phyloP scores from a whole-genome alignment of 2,113 vertebrate species.

The Procavia capensis region DNA sequence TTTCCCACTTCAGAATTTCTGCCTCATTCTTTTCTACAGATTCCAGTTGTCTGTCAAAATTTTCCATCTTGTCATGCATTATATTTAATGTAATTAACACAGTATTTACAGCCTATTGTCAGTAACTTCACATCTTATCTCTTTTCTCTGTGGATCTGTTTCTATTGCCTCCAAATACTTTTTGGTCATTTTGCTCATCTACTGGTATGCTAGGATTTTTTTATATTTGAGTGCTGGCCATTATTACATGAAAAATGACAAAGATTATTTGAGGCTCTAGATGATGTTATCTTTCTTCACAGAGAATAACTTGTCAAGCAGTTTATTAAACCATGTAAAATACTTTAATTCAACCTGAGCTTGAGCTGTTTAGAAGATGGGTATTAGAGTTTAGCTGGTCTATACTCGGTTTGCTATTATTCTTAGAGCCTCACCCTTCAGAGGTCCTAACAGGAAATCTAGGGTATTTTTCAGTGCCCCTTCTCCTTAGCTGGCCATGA shows the following conservation, averaged over 20 bases:
- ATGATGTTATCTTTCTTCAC: background rate
- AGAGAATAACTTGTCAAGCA: background rate
- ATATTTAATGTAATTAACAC: background rate
- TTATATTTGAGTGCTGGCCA: background rate
- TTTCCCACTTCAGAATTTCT: constrained; percentile 3
- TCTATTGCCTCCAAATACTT: background rate
- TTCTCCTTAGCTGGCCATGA: background rate
- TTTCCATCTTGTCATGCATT: background rate
- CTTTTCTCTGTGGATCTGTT: background rate
- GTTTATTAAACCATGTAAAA: background rate
- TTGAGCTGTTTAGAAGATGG: background rate
- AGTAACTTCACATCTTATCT: background rate
- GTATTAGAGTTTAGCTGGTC: background rate
- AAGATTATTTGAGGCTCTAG: background rate
- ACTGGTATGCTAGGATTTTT: background rate
- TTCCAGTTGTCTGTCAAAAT: background rate
- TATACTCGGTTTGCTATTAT: background rate
- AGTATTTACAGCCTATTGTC: background rate
- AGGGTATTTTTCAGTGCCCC: background rate
- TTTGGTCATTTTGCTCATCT: background rate
- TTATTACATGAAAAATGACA: background rate
- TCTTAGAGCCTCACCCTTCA: background rate
- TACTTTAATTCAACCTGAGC: background rate
- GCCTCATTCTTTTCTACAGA: background rate
- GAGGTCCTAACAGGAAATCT: background rate